Evolutionary conservation across 2,888 invertebrate genomes (phyloP).

Genomic region (Chloroclystis v-ata): DNA sequence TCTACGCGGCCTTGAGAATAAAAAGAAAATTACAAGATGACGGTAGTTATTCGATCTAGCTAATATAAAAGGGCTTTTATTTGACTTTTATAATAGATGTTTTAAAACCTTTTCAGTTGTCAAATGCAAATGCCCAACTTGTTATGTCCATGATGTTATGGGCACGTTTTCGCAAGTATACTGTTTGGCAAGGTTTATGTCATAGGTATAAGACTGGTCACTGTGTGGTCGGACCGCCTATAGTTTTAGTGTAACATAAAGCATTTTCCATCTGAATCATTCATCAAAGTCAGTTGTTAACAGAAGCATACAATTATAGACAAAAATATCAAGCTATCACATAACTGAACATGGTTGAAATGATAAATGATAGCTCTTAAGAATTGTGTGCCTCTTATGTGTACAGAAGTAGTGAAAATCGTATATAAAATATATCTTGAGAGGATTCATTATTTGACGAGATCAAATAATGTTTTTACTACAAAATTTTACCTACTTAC

Average conservation of each 20-base stretch:
- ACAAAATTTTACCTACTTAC: conserved; percentile 34
- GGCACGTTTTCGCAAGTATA: not conserved
- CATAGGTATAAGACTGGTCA: conserved; percentile 52
- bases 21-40: conserved; percentile 1
- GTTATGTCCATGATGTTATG: not conserved
- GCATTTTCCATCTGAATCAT: conserved; percentile 19
- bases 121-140: not conserved
- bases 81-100: no score
- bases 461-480: conserved; percentile 35
- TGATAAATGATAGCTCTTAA: conserved; percentile 60
- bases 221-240: conserved; percentile 71
- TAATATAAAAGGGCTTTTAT: no score
- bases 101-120: not conserved
- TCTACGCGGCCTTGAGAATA: conserved; percentile 23
- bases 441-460: conserved; percentile 26
- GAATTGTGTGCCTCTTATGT: conserved; percentile 75
- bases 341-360: conserved; percentile 7
- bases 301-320: conserved; percentile 2
- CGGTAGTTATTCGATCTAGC: no score
- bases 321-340: conserved; percentile 5
- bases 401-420: conserved; percentile 59
- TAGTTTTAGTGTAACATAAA: conserved; percentile 55
- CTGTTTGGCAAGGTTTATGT: not conserved
- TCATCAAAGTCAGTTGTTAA: conserved; percentile 19
- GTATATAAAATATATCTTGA: conserved; percentile 30